These are phyloP conservation scores for Onthophagus sagittarius DNA, from an alignment of 2,888 invertebrate species.

Conservation along the genomic window DNA sequence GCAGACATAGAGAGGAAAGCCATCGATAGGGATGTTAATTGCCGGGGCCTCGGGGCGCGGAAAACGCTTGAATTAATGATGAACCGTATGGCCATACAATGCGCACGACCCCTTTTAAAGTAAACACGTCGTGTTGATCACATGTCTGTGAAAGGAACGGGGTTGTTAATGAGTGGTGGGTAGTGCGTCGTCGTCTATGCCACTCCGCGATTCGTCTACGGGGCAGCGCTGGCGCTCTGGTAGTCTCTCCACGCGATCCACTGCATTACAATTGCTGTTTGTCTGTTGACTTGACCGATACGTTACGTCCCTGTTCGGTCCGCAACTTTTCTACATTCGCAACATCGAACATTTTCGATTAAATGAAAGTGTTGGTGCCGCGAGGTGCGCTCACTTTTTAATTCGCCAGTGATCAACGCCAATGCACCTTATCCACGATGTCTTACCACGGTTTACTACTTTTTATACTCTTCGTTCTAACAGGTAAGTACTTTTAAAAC, in stretches of 20 bases:
- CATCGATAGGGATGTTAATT: conserved; percentile 33
- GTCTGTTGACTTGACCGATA: conserved; percentile 37
- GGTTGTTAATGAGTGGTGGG: conserved; percentile 36
- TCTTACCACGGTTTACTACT: background rate
- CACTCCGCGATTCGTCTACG: conserved; percentile 30
- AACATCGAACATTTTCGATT: background rate
- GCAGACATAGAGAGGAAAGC: background rate
- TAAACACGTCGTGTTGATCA: conserved; percentile 38
- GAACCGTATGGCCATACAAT: conserved; percentile 32
- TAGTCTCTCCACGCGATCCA: conserved; percentile 38
- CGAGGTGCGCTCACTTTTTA: background rate
- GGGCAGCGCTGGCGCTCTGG: conserved; percentile 37
- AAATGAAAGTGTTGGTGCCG: background rate
- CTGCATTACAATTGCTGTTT: conserved; percentile 44
- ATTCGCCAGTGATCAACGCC: background rate
- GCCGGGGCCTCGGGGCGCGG: conserved; percentile 27
- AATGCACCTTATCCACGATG: background rate
- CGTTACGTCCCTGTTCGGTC: conserved; percentile 21
- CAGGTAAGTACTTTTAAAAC: background rate
- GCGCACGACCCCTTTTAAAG: conserved; percentile 33
- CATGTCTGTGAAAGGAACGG: conserved; percentile 35
- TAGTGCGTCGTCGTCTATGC: conserved; percentile 23
- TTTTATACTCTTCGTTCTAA: background rate
- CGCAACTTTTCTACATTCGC: background rate
- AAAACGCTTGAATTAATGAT: conserved; percentile 34